Conservation (phyloP, 2,888 invertebrate genomes). For the Dryobotodes eremita region DNA sequence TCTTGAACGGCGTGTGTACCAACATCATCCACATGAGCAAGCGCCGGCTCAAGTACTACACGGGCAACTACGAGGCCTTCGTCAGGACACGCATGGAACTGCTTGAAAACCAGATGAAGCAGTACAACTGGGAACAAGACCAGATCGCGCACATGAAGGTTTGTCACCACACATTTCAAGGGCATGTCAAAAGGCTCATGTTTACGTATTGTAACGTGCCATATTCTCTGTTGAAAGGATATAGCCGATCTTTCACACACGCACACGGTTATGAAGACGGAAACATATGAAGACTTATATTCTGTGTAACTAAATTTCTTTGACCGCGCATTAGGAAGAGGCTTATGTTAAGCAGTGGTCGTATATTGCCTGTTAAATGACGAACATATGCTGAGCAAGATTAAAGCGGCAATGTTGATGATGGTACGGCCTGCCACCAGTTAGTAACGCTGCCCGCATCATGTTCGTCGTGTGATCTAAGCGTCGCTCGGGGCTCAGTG, state of each 20-base stretch:
- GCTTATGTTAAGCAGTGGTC: neutral
- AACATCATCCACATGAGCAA: constrained; percentile 99
- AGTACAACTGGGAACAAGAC: constrained; percentile 99
- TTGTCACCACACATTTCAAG: constrained; percentile 32
- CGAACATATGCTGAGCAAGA: neutral
- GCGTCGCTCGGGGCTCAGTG: neutral
- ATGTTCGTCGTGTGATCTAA: constrained; percentile 19
- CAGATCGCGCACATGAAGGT: constrained; percentile 99
- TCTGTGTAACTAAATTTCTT: neutral
- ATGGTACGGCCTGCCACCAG: constrained; percentile 12
- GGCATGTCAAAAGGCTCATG: neutral
- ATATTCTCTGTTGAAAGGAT: constrained; percentile 7
- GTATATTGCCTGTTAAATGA: constrained; percentile 16
- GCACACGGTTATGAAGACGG: neutral
- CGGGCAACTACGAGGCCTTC: constrained; percentile 99
- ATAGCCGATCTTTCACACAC: neutral
- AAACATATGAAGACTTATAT: neutral
- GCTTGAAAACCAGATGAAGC: constrained; percentile 99
- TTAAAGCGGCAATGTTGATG: neutral
- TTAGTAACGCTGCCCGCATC: constrained; percentile 24
- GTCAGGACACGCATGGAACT: constrained; percentile 98
- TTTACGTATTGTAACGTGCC: neutral
- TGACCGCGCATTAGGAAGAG: constrained; percentile 3
- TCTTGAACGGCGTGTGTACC: constrained; percentile 98
- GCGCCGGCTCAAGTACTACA: constrained; percentile 98